A percentile compares a stretch with the other conserved stretches of the same genome.
Evolutionary conservation across 2,797 vertebrate species (phyloP).

Genomic region (Rhinatrema bivittatum): DNA sequence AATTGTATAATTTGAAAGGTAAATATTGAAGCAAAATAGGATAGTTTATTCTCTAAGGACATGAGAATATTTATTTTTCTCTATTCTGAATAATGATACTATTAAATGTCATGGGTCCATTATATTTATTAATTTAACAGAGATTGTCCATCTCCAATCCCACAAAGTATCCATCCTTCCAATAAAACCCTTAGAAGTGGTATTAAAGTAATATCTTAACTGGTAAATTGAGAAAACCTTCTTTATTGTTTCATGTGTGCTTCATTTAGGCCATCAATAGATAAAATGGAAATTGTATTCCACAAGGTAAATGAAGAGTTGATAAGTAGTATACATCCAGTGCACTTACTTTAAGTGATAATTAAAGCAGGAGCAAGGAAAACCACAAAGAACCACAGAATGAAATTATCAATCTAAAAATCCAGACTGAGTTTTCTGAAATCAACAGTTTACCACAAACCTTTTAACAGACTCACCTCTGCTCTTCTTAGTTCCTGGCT

Average conservation of each 20-base stretch:
- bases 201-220: conserved; percentile 27
- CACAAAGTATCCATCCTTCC: conserved; percentile 32
- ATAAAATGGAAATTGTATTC: conserved; percentile 60
- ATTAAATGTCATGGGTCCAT: no score
- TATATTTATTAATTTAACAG: no score
- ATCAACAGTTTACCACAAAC: conserved; percentile 48
- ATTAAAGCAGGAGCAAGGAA: conserved; percentile 66
- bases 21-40: no score
- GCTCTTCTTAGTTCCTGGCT: conserved; percentile 61
- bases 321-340: conserved; percentile 52
- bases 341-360: conserved; percentile 68
- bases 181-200: conserved; percentile 31
- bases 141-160: no score
- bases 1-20: no score
- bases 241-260: conserved; percentile 37
- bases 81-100: no score
- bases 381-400: conserved; percentile 58
- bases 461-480: conserved; percentile 51
- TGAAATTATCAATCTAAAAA: conserved; percentile 66
- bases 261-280: conserved; percentile 53
- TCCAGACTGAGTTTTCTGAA: conserved; percentile 53
- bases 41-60: no score
- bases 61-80: no score
- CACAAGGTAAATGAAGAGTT: conserved; percentile 69
- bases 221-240: conserved; percentile 33